Evolutionary conservation across 2,797 vertebrate genomes (phyloP), one percentile per base, ranked within the genome.

Genomic region (Channa striata): DNA sequence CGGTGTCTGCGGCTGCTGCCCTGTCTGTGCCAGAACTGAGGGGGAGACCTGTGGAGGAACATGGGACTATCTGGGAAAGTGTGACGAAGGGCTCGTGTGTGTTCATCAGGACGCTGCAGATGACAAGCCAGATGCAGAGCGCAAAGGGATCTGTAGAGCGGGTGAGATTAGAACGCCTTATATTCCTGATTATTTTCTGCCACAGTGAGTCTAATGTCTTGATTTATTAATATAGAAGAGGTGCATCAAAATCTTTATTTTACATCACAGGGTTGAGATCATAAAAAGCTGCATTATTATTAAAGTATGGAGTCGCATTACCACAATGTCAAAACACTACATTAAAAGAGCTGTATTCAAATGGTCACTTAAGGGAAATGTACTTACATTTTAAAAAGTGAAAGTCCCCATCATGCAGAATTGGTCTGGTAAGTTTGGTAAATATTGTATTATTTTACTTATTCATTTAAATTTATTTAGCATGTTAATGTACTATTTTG

Each of bases 1-100:
- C 0, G 93, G 92, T 0, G 64, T 94, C 16, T 94, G 93, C 2
- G 92, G 93, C 70, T 94, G 93, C 89, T 94, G 94, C 77, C 91
- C 92, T 0, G 82, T 81, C 0, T 94, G 93, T 37, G 92, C 93
- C 77, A 80, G 73, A n/a, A 78, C 60, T 0, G 80, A 74, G 33
- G 92, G 88, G 14, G 91, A 94, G 81, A 81, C 53, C 81, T 94
- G 93, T 5, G 94, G 93, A 7, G 94, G 93, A 2, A 71, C 83
- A 0, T 94, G 93, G 94, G 92, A 93, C 81, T 90, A 92, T 33
- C 80, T 94, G 82, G 93, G 94, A 14, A 94, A 93, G 78, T 94
- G 93, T 40, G 93, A 92, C 2, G 80, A 92, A 67, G 92, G 91
- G 0, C 82, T 94, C 78, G 77, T 92, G 76, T 93, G 93, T n/a